A percentile compares a stretch with the other conserved stretches of the same genome.
phyloP scores from a whole-genome alignment of 1,140 invertebrate species.

The Capitella teleta region DNA sequence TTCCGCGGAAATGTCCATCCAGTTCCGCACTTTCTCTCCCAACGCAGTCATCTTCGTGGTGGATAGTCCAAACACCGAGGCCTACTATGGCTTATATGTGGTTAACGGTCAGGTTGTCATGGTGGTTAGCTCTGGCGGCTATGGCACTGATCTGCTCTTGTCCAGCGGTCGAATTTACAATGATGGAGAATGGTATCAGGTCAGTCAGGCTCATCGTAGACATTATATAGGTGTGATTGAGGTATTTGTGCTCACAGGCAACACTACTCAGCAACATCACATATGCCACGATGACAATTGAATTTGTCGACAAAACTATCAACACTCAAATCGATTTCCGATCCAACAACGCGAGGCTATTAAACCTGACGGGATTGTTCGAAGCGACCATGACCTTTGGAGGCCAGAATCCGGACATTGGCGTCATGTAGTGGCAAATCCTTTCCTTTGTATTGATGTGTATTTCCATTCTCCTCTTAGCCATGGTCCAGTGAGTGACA shows the following conservation, averaged over 20 bases:
- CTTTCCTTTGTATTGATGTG: not conserved
- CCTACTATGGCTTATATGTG: conserved; percentile 10
- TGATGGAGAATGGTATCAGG: conserved; percentile 12
- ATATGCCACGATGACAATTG: not conserved
- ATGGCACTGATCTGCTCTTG: not conserved
- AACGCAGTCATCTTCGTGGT: conserved; percentile 10
- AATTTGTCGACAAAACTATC: not conserved
- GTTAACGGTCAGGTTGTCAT: conserved; percentile 4
- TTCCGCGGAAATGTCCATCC: conserved; percentile 6
- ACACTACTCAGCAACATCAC: conserved; percentile 1
- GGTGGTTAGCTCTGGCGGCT: not conserved
- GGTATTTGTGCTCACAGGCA: not conserved
- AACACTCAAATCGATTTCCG: not conserved
- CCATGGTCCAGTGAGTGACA: conserved; percentile 6
- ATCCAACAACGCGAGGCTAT: not conserved
- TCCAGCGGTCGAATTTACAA: conserved; percentile 2
- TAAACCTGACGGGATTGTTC: conserved; percentile 3
- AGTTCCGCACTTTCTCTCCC: conserved; percentile 11
- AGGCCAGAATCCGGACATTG: conserved; percentile 6
- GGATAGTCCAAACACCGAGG: not conserved
- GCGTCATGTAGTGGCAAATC: not conserved
- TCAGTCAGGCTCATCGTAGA: not conserved
- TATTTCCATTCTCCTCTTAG: not conserved
- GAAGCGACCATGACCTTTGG: conserved; percentile 5
- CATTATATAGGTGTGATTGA: not conserved